These are phyloP conservation scores for Bombycilla garrulus DNA, from an alignment of 2,113 vertebrate species.

Conservation along the genomic window DNA sequence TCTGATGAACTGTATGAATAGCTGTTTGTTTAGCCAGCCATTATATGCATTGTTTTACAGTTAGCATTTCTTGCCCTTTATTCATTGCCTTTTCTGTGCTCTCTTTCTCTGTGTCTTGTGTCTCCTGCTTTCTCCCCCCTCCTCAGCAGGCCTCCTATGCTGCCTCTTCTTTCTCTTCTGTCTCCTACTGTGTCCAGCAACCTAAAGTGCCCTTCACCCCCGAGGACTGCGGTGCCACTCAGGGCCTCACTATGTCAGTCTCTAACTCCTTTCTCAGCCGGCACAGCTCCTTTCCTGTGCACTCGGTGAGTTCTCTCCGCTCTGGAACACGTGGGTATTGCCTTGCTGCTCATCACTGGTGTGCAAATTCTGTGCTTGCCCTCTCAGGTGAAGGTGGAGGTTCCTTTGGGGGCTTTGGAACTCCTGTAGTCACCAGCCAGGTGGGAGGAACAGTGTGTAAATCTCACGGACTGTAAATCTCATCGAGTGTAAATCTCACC, in stretches of 20 bases:
- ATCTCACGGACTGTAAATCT: background rate
- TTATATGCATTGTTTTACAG: conserved; percentile 15
- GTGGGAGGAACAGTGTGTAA: background rate
- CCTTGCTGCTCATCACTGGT: background rate
- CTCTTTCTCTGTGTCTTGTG: conserved; percentile 65
- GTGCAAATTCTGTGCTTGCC: background rate
- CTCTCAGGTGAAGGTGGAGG: background rate
- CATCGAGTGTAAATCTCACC: background rate
- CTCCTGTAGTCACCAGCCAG: background rate
- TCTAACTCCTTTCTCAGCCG: conserved; percentile 99
- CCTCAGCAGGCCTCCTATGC: conserved; percentile 90
- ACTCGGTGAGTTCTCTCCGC: conserved; percentile 88
- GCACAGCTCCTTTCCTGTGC: conserved; percentile 90
- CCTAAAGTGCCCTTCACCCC: conserved; percentile 85
- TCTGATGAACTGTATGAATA: background rate
- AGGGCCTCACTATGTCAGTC: conserved; percentile 94
- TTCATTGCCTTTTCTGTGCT: conserved; percentile 43
- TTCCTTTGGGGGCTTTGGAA: background rate
- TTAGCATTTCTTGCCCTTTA: background rate
- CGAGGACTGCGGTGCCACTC: conserved; percentile 89
- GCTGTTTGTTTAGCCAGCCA: background rate
- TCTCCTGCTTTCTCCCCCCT: conserved; percentile 44
- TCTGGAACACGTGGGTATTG: background rate
- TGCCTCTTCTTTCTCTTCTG: conserved; percentile 91
- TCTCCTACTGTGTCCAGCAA: conserved; percentile 93